Evolutionary conservation across 2,888 invertebrate species (phyloP).

Genomic region (Callosobruchus maculatus): DNA sequence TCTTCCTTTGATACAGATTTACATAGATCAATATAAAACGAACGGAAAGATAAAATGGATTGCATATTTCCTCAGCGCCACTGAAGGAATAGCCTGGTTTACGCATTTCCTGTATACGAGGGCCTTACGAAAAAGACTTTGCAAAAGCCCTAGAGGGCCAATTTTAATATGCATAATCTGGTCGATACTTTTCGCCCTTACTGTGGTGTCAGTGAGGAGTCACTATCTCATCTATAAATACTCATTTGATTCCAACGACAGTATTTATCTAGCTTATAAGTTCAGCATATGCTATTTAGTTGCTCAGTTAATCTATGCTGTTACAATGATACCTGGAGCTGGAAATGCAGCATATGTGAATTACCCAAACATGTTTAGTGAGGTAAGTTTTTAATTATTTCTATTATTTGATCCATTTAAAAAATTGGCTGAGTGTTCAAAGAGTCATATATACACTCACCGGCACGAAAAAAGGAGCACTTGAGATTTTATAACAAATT

Average conservation of each 20-base stretch:
- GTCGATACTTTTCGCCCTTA: slow-evolving; percentile 64
- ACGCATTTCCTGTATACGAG: slow-evolving; percentile 75
- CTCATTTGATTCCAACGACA: slow-evolving; percentile 34
- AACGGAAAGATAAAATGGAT: slow-evolving; percentile 45
- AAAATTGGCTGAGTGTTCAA: too few relatives aligned
- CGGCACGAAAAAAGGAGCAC: too few relatives aligned
- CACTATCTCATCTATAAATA: slow-evolving; percentile 53
- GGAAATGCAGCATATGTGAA: slow-evolving; percentile 51
- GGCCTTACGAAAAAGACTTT: slow-evolving; percentile 62
- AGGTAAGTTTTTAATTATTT: slow-evolving; percentile 27
- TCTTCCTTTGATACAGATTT: slow-evolving; percentile 66
- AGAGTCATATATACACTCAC: too few relatives aligned
- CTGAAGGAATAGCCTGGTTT: slow-evolving; percentile 75
- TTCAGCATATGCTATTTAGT: slow-evolving; percentile 61
- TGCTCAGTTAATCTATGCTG: slow-evolving; percentile 65
- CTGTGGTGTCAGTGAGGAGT: slow-evolving; percentile 66
- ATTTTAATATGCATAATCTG: slow-evolving; percentile 64
- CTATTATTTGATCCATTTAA: too few relatives aligned
- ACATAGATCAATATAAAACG: slow-evolving; percentile 57
- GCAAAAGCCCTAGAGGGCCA: slow-evolving; percentile 72
- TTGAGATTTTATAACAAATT: too few relatives aligned
- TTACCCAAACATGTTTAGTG: slow-evolving; percentile 25
- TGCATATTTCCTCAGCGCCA: slow-evolving; percentile 67
- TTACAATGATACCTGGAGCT: slow-evolving; percentile 67
- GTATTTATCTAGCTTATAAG: slow-evolving; percentile 50